A percentile compares a stretch with the other conserved stretches of the same genome.
Conservation (phyloP, 1,140 invertebrate genomes). For the Drosophila hydei region DNA sequence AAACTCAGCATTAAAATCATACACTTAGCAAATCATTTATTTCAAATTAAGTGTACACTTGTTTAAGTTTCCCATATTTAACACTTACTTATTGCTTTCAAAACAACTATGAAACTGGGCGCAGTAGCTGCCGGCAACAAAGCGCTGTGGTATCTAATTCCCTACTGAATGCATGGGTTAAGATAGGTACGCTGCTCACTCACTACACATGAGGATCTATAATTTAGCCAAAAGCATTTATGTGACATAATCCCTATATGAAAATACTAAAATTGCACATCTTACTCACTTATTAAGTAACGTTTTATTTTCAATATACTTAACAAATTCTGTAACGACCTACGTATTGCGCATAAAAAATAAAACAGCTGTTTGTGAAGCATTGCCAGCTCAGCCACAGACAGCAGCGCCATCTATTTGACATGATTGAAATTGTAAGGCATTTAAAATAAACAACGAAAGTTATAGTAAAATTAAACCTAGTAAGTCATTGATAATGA, state of each 20-base stretch:
- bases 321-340: not conserved
- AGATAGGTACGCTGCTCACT: conserved; percentile 15
- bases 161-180: conserved; percentile 2
- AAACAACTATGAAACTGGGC: conserved; percentile 15
- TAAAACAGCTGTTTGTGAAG: conserved; percentile 11
- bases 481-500: conserved; percentile 42
- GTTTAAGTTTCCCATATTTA: not conserved
- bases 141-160: conserved; percentile 9
- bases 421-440: not conserved
- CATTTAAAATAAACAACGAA: conserved; percentile 14
- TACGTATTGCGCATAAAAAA: not conserved
- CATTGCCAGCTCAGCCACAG: not conserved
- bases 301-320: no score
- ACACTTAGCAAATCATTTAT: not conserved
- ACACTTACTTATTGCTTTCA: not conserved
- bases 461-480: conserved; percentile 8
- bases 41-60: not conserved
- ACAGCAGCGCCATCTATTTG: conserved; percentile 25
- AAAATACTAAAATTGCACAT: not conserved
- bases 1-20: not conserved
- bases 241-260: no score
- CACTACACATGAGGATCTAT: not conserved
- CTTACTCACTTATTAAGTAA: not conserved
- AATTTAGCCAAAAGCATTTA: not conserved
- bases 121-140: conserved; percentile 22